Percentiles rank a stretch among this genome's conserved stretches.
Evolutionary conservation across 2,113 vertebrate species (phyloP).

Genomic region (Tragelaphus strepsiceros): DNA sequence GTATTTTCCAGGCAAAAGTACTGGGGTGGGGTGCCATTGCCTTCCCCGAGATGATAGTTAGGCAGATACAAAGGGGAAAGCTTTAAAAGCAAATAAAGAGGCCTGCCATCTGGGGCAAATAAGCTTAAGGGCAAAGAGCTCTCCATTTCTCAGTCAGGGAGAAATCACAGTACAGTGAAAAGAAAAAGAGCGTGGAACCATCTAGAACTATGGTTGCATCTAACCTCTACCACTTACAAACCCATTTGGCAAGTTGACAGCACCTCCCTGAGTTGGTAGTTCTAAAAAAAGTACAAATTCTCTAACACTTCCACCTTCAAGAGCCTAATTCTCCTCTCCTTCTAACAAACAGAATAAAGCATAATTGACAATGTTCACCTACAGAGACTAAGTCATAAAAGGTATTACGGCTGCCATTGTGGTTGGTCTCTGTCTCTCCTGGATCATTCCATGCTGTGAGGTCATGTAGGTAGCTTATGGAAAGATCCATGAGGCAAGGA

Average conservation of each 20-base stretch:
- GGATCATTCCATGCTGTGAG: not conserved
- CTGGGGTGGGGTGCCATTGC: too few relatives aligned
- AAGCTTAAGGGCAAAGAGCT: not conserved
- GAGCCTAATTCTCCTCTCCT: not conserved
- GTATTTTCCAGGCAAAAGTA: too few relatives aligned
- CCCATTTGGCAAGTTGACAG: not conserved
- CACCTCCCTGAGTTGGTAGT: not conserved
- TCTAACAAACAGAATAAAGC: not conserved
- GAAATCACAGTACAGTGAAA: not conserved
- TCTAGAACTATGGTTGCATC: not conserved
- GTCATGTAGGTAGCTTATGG: not conserved
- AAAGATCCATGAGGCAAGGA: not conserved
- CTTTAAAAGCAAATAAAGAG: not conserved
- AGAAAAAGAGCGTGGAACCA: not conserved
- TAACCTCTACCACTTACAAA: not conserved
- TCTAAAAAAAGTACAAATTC: not conserved
- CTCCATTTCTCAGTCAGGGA: not conserved
- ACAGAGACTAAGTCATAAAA: not conserved
- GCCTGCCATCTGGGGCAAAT: too few relatives aligned
- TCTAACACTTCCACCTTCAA: not conserved
- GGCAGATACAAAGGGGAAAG: not conserved
- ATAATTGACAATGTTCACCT: not conserved
- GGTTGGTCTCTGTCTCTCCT: not conserved
- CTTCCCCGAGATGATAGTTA: too few relatives aligned
- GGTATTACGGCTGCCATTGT: not conserved